Conservation (phyloP, 2,113 vertebrate species). For the Dromaius novaehollandiae region DNA sequence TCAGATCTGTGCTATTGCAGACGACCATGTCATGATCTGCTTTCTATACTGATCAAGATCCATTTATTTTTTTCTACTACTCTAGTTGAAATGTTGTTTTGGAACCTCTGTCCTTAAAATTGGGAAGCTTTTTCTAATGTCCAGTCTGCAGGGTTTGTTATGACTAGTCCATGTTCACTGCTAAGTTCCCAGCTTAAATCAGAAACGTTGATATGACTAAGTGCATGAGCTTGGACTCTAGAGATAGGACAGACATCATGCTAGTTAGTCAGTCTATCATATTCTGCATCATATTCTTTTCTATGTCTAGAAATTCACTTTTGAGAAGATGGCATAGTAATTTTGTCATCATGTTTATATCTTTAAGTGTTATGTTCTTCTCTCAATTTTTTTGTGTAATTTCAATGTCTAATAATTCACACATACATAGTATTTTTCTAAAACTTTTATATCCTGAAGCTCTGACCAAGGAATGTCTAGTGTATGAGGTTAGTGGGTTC, state of each 20-base stretch:
- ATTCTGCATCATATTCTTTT: not conserved
- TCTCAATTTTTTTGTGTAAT: not conserved
- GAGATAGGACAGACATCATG: not conserved
- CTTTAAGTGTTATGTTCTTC: not conserved
- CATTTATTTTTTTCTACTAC: not conserved
- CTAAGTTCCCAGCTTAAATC: not conserved
- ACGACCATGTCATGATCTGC: not conserved
- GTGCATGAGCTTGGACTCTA: not conserved
- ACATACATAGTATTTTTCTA: not conserved
- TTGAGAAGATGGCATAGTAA: not conserved
- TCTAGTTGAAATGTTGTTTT: not conserved
- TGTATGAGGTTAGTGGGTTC: not conserved
- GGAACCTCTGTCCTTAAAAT: not conserved
- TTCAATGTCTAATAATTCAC: not conserved
- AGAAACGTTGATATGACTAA: not conserved
- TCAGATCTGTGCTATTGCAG: not conserved
- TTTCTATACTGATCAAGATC: not conserved
- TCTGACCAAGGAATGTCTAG: not conserved
- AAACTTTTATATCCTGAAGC: not conserved
- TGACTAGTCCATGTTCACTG: not conserved
- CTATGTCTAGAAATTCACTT: not conserved
- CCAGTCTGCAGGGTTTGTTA: not conserved
- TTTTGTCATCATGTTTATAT: not conserved
- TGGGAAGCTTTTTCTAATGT: not conserved
- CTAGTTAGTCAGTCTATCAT: not conserved